Evolutionary conservation across 2,797 vertebrate species (phyloP).

Genomic region (Masticophis lateralis): DNA sequence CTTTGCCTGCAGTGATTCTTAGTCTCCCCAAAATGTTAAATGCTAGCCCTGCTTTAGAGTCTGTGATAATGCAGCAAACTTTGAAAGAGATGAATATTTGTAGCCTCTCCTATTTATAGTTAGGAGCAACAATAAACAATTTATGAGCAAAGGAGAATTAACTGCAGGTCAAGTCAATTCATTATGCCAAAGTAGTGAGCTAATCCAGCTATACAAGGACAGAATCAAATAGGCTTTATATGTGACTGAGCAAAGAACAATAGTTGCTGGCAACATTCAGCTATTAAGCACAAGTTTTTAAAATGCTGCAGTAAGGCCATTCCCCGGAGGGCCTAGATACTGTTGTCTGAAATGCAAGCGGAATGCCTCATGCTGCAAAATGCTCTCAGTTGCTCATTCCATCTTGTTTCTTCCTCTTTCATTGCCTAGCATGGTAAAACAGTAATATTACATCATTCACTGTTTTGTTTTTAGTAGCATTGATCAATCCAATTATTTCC

Average conservation of each 20-base stretch:
- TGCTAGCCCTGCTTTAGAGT: neutral
- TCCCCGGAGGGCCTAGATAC: neutral
- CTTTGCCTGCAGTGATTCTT: neutral
- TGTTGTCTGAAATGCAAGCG: neutral
- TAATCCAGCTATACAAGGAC: neutral
- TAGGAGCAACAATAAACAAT: neutral
- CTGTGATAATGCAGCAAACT: neutral
- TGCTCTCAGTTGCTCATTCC: neutral
- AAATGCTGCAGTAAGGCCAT: neutral
- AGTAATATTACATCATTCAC: neutral
- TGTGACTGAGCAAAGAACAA: neutral
- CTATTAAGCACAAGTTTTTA: neutral
- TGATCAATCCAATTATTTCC: neutral
- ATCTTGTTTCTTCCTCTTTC: neutral
- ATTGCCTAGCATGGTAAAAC: neutral
- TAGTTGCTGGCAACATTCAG: neutral
- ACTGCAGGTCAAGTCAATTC: neutral
- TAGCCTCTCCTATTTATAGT: neutral
- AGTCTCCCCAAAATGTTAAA: neutral
- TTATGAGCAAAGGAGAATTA: neutral
- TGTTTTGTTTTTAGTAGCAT: neutral
- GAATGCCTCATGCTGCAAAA: neutral
- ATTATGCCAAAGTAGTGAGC: neutral
- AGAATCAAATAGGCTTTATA: neutral
- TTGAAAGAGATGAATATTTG: neutral